phyloP scores from a whole-genome alignment of 2,797 vertebrate genomes.

The Characodon lateralis region DNA sequence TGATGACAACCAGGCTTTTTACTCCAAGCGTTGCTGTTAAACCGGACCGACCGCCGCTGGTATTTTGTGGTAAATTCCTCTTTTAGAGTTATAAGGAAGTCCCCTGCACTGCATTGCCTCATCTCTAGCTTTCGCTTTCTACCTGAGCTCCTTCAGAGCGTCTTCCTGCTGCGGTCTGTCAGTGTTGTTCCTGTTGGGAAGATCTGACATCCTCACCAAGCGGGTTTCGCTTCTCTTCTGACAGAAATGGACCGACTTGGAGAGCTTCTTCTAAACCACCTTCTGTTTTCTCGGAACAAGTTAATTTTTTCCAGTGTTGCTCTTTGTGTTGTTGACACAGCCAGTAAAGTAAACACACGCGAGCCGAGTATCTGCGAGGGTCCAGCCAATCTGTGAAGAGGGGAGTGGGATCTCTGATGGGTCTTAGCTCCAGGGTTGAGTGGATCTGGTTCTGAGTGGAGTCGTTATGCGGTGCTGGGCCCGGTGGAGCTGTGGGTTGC shows the following conservation, averaged over 20 bases:
- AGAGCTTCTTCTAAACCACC: slow-evolving; percentile 7
- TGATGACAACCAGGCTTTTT: not conserved
- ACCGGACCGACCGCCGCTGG: not conserved
- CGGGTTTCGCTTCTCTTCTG: slow-evolving; percentile 26
- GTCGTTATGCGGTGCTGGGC: slow-evolving; percentile 58
- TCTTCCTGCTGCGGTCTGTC: not conserved
- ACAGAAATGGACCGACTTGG: not conserved
- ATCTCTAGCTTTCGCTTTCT: slow-evolving; percentile 47
- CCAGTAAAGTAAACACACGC: slow-evolving; percentile 65
- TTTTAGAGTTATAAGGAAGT: slow-evolving; percentile 15
- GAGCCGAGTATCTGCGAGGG: slow-evolving; percentile 1
- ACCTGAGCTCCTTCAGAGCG: not conserved
- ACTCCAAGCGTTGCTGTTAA: not conserved
- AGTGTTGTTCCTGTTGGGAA: not conserved
- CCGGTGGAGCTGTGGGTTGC: slow-evolving; percentile 56
- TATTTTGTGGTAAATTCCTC: not conserved
- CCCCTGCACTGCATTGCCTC: not conserved
- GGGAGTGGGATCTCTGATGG: slow-evolving; percentile 35
- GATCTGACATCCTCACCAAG: not conserved
- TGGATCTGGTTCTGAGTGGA: slow-evolving; percentile 11
- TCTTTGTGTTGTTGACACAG: slow-evolving; percentile 72
- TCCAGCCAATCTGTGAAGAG: slow-evolving; percentile 52
- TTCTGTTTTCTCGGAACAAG: slow-evolving; percentile 36
- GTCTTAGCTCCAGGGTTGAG: not conserved
- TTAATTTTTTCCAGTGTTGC: slow-evolving; percentile 72